These are phyloP conservation scores for Panthera tigris DNA, from an alignment of 2,113 vertebrate genomes.

Conservation along the genomic window DNA sequence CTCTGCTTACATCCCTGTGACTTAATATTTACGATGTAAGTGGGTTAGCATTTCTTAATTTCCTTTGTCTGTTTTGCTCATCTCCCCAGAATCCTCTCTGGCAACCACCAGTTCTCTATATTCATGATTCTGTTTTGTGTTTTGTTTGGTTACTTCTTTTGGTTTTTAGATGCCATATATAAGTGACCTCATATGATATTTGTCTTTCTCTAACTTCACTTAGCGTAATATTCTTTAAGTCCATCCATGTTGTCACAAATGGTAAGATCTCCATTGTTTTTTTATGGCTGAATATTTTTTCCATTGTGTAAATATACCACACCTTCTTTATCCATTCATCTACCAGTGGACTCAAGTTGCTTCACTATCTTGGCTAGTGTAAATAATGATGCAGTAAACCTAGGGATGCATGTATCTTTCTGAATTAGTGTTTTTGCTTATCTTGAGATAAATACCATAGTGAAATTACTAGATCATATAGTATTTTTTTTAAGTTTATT, in stretches of 20 bases:
- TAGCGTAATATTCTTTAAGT: background rate
- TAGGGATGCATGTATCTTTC: background rate
- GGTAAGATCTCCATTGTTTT: background rate
- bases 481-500: background rate
- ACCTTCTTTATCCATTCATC: background rate
- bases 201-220: background rate
- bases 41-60: background rate
- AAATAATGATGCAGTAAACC: background rate
- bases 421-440: background rate
- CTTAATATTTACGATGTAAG: background rate
- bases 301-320: background rate
- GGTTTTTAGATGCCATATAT: background rate
- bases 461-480: background rate
- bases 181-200: background rate
- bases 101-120: background rate
- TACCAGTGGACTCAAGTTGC: background rate
- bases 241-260: background rate
- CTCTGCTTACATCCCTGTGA: background rate
- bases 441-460: background rate
- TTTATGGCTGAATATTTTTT: background rate
- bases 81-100: background rate
- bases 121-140: background rate
- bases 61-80: background rate
- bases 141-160: background rate
- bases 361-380: background rate